Evolutionary conservation across 1,140 invertebrate species (phyloP), one percentile per base, ranked within the genome.

Genomic region (Streblospio benedicti): DNA sequence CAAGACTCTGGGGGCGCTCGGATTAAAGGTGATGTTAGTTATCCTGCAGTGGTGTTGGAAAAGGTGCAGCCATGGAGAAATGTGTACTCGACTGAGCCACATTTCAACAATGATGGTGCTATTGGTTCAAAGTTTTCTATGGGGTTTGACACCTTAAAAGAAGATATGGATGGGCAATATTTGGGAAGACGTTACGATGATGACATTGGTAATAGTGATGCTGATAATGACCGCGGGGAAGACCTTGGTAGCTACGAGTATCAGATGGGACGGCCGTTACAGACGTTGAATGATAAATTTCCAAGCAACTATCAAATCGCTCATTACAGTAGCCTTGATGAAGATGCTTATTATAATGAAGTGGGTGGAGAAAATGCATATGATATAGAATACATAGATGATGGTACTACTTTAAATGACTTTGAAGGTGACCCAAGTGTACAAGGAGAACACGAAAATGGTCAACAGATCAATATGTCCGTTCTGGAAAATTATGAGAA

Each of bases 301-400:
- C 25, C 27, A 30, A 25, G 5, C 9, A 4, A 57, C 44, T 3
- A 47, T 62, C 55, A 62, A 59, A 56, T 50, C 50, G 57, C 32
- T 60, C 38, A 60, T 60, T 43, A 49, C 45, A 53, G 57, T 60
- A 53, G 57, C 57, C 52, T 57, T 60, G 59, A 60, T 60, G 59
- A 60, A 43, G 60, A 61, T 61, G 59, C 56, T 60, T 54, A 61
- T 49, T 31, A 56, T 59, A 47, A 56, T 59, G 38, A 60, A 30
- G 53, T 57, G 56, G 33, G 57, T 60, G 53, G 44, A 57, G 59
- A 60, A 41, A 38, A 60, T 60, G 52, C 56, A 43, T 25, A 58
- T 60, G 33, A 58, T 58, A 28, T 57, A 57, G 52, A 60, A 25
- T 33, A 60, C 45, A 41, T 31, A 18, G 30, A 25, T 60, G 52